Percentiles rank a stretch among this genome's conserved stretches.
These are phyloP conservation scores for Penelope pileata DNA, from an alignment of 2,113 vertebrate species.

Conservation along the genomic window DNA sequence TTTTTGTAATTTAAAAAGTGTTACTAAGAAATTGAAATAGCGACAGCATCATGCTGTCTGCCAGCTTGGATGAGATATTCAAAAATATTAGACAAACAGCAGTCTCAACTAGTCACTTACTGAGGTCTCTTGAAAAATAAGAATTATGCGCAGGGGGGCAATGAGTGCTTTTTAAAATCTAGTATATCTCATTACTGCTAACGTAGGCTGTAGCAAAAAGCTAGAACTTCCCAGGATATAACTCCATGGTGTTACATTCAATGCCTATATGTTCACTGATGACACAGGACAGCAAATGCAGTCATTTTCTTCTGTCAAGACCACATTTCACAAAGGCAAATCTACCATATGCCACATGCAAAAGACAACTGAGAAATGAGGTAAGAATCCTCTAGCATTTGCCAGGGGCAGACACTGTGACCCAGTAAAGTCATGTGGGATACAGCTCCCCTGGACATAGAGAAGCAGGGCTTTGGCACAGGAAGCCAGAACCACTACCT, in stretches of 20 bases:
- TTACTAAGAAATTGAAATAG: background rate
- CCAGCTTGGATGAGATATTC: background rate
- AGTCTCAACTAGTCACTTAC: background rate
- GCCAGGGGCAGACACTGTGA: background rate
- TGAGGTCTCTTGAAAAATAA: background rate
- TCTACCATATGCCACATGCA: background rate
- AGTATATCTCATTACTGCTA: background rate
- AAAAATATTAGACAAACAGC: background rate
- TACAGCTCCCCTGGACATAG: background rate
- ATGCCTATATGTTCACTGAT: background rate
- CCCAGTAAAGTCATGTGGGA: background rate
- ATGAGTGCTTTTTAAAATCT: background rate
- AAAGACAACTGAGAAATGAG: background rate
- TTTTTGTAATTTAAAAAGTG: background rate
- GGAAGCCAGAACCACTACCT: background rate
- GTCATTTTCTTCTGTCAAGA: background rate
- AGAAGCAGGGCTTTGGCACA: accelerated
- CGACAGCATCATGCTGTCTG: background rate
- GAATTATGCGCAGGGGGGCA: background rate
- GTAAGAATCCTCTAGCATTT: background rate
- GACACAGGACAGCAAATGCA: background rate
- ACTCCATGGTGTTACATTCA: background rate
- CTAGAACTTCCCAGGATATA: background rate
- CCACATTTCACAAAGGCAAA: background rate
- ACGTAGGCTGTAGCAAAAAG: background rate